Evolutionary conservation across 2,113 vertebrate genomes (phyloP).

Genomic region (Forbesichthys agassizii): DNA sequence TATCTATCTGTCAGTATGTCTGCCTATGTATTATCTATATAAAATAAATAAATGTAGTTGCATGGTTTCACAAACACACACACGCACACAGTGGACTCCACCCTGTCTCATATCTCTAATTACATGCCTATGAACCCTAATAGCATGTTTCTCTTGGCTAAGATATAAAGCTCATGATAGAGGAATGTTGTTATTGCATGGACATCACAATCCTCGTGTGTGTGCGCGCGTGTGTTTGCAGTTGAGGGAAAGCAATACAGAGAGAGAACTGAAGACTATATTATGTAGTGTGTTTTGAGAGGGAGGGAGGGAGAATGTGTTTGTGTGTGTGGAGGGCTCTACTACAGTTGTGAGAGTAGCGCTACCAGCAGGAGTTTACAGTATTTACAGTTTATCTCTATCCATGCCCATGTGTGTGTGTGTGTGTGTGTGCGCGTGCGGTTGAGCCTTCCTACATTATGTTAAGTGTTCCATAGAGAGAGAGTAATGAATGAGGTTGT

Average conservation of each 20-base stretch:
- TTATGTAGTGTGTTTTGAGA: not conserved
- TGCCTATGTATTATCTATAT: not conserved
- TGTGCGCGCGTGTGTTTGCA: not conserved
- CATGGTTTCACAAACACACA: conserved; percentile 1
- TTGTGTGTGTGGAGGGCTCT: not conserved
- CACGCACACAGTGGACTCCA: conserved; percentile 10
- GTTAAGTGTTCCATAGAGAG: conserved; percentile 26
- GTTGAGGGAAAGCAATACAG: not conserved
- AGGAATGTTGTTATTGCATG: conserved; percentile 38
- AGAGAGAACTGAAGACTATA: not conserved
- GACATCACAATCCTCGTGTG: conserved; percentile 28
- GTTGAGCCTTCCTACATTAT: conserved; percentile 22
- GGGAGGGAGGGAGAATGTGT: not conserved
- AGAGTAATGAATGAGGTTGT: conserved; percentile 52
- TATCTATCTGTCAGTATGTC: not conserved
- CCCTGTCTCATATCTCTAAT: conserved; percentile 17
- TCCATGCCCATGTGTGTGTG: conserved; percentile 3
- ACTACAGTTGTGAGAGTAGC: no score
- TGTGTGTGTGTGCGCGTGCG: conserved; percentile 13
- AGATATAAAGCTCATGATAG: conserved; percentile 20
- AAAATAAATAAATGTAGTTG: not conserved
- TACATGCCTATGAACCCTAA: conserved; percentile 33
- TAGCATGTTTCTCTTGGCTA: conserved; percentile 32
- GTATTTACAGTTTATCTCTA: no score
- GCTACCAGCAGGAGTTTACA: no score